Evolutionary conservation across 1,140 invertebrate species (phyloP).

Genomic region (Orchesella cincta): DNA sequence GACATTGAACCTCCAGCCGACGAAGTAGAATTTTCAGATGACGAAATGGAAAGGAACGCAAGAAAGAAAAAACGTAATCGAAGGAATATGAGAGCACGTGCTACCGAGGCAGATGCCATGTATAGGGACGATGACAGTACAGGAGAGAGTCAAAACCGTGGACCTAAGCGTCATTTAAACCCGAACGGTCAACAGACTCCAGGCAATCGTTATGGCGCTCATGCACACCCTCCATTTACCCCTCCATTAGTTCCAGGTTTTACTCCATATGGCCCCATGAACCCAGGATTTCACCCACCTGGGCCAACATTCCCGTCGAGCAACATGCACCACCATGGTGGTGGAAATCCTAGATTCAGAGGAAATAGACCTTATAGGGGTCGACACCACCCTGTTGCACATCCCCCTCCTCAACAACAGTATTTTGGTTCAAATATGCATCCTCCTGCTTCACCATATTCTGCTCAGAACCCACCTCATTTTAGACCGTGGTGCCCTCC

Average conservation of each 20-base stretch:
- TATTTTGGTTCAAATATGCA: background rate
- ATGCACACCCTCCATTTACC: background rate
- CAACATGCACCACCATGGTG: background rate
- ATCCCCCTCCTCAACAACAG: background rate
- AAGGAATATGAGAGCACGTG: background rate
- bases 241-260: constrained; percentile 14
- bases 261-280: constrained; percentile 13
- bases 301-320: background rate
- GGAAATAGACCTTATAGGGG: background rate
- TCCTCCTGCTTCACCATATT: background rate
- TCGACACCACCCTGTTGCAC: background rate
- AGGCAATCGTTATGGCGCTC: background rate
- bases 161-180: background rate
- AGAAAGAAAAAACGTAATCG: constrained; percentile 43
- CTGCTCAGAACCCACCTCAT: background rate
- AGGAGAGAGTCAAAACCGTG: background rate
- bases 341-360: background rate
- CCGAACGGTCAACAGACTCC: background rate
- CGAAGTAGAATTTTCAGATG: constrained; percentile 80
- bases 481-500: background rate
- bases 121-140: background rate
- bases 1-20: constrained; percentile 76
- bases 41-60: constrained; percentile 73
- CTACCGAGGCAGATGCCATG: background rate
- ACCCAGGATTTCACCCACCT: background rate